Percentiles rank a stretch among this genome's conserved stretches.
These are phyloP conservation scores for Diabrotica virgifera DNA, from an alignment of 1,140 invertebrate genomes.

Conservation along the genomic window DNA sequence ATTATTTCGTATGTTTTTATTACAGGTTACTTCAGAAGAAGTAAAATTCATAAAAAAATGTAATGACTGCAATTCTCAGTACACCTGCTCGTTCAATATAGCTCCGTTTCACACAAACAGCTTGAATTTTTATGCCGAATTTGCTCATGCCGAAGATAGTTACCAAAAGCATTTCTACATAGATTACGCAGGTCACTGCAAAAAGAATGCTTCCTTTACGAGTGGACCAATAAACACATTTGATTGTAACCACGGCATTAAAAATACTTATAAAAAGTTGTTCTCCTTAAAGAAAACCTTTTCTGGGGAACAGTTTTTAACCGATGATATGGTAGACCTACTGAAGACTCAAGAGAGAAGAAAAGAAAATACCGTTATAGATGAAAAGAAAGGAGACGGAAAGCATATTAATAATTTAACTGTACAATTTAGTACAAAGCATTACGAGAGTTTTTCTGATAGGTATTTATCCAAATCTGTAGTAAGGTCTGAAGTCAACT, in stretches of 20 bases:
- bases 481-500: not conserved
- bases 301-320: conserved; percentile 14
- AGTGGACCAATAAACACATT: conserved; percentile 14
- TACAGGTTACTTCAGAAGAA: not conserved
- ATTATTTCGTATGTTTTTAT: no score
- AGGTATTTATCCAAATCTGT: conserved; percentile 20
- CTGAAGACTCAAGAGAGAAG: not conserved
- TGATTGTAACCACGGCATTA: conserved; percentile 23
- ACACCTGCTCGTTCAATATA: conserved; percentile 20
- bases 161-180: conserved; percentile 25
- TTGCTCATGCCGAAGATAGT: conserved; percentile 23
- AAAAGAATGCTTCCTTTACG: conserved; percentile 17
- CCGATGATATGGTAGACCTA: conserved; percentile 8
- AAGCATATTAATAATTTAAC: conserved; percentile 5
- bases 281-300: conserved; percentile 29
- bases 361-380: not conserved
- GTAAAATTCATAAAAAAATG: conserved; percentile 23
- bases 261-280: conserved; percentile 23
- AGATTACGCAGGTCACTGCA: conserved; percentile 27
- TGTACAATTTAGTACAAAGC: conserved; percentile 19
- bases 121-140: conserved; percentile 11
- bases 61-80: conserved; percentile 11
- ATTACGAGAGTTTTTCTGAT: conserved; percentile 8
- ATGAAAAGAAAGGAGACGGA: not conserved
- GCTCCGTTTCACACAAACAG: conserved; percentile 8